Evolutionary conservation across 2,888 invertebrate species (phyloP).

Genomic region (Cheilosia urbana): DNA sequence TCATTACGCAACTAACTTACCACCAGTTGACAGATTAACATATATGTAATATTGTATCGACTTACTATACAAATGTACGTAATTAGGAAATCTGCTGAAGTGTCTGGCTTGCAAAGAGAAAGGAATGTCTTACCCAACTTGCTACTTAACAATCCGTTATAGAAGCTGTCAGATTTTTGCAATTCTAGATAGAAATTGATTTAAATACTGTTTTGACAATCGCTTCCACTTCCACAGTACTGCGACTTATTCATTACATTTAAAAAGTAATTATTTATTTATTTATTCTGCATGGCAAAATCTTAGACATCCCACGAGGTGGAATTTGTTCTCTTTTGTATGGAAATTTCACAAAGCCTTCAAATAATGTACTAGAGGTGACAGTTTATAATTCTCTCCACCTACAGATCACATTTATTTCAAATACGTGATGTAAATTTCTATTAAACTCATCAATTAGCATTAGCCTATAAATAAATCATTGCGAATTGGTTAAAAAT

Average conservation of each 20-base stretch:
- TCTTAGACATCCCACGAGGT: not conserved
- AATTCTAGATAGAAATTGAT: not conserved
- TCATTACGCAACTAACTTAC: constrained; percentile 21
- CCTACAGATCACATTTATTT: constrained; percentile 38
- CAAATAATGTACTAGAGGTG: not conserved
- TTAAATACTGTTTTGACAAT: not conserved
- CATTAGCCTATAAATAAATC: constrained; percentile 44
- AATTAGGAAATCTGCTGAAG: constrained; percentile 6
- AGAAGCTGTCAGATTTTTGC: not conserved
- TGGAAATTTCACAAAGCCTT: not conserved
- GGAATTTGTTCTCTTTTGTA: not conserved
- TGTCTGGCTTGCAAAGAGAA: not conserved
- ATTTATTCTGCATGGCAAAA: not conserved
- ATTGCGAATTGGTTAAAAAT: constrained; percentile 8
- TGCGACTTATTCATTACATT: not conserved
- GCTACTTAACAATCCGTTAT: not conserved
- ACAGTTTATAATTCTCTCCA: constrained; percentile 38
- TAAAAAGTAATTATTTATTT: constrained; percentile 1
- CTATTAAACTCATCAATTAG: constrained; percentile 10
- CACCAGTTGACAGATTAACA: constrained; percentile 1
- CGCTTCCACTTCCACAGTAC: not conserved
- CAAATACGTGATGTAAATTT: constrained; percentile 45
- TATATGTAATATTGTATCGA: not conserved
- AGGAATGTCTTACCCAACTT: constrained; percentile 26
- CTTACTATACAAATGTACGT: not conserved